Evolutionary conservation across 2,888 invertebrate species (phyloP).

Genomic region (Himalopsyche anomala): DNA sequence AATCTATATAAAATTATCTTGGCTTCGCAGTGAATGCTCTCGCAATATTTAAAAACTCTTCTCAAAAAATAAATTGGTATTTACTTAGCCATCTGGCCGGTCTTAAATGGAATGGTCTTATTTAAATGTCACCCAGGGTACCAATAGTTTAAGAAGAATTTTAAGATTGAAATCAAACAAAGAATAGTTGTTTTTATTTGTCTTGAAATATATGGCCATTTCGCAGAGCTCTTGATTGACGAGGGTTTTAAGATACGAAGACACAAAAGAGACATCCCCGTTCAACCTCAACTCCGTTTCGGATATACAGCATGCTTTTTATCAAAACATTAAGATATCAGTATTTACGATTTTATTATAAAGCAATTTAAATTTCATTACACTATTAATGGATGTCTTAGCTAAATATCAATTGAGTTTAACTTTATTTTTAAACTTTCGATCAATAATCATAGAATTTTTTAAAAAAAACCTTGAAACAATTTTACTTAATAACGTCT

Average conservation of each 20-base stretch:
- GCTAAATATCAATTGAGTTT: too few species aligned
- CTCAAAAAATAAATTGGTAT: too few species aligned
- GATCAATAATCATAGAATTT: too few species aligned
- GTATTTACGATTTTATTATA: too few species aligned
- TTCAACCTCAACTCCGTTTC: not conserved
- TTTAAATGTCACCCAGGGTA: not conserved
- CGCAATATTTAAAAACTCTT: not conserved
- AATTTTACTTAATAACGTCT: too few species aligned
- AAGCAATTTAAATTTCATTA: too few species aligned
- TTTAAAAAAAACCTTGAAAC: too few species aligned
- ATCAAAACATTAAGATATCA: not conserved
- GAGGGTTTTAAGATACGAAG: constrained; percentile 26
- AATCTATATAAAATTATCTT: too few species aligned
- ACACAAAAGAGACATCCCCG: constrained; percentile 19
- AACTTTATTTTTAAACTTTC: too few species aligned
- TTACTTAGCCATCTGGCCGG: too few species aligned
- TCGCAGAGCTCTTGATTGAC: constrained; percentile 28
- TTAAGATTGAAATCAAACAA: constrained; percentile 31
- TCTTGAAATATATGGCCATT: constrained; percentile 5
- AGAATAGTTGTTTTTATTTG: constrained; percentile 33
- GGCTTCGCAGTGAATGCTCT: too few species aligned
- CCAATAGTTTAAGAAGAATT: constrained; percentile 3
- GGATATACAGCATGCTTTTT: constrained; percentile 17
- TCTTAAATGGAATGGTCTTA: not conserved
- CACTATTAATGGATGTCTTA: too few species aligned